A percentile compares a stretch with the other conserved stretches of the same genome.
Evolutionary conservation across 2,888 invertebrate genomes (phyloP).

Genomic region (Tubulanus polymorphus): DNA sequence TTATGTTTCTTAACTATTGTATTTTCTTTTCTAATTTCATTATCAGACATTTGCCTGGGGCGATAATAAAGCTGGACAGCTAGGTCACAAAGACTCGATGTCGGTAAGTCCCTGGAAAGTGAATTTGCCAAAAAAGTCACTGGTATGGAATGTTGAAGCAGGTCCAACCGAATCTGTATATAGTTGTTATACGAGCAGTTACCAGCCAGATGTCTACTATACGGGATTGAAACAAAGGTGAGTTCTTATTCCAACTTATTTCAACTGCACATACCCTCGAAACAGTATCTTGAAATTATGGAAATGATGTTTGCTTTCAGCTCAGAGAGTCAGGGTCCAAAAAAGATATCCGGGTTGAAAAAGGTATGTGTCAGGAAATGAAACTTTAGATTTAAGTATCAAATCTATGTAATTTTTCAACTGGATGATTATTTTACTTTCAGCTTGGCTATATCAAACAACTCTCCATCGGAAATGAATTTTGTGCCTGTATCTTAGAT

Average conservation of each 20-base stretch:
- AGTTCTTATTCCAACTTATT: too few species aligned
- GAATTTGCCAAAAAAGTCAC: slow-evolving; percentile 54
- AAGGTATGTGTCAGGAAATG: slow-evolving; percentile 24
- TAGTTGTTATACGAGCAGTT: slow-evolving; percentile 58
- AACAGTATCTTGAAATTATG: too few species aligned
- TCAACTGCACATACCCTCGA: too few species aligned
- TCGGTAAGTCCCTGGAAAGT: slow-evolving; percentile 31
- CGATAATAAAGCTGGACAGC: slow-evolving; percentile 70
- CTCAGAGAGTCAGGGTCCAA: too few species aligned
- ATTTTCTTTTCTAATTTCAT: slow-evolving; percentile 6
- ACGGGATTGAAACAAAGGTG: slow-evolving; percentile 65
- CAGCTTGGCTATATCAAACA: slow-evolving; percentile 43
- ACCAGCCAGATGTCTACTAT: slow-evolving; percentile 65
- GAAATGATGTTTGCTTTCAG: too few species aligned
- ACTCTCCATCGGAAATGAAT: slow-evolving; percentile 45
- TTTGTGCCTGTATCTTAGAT: slow-evolving; percentile 38
- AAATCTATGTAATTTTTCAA: background rate
- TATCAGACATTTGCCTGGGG: slow-evolving; percentile 73
- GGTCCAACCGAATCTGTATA: slow-evolving; percentile 66
- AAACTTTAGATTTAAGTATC: background rate
- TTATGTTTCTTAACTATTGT: background rate
- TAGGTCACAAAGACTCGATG: slow-evolving; percentile 56
- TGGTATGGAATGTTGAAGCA: slow-evolving; percentile 62
- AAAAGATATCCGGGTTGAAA: too few species aligned
- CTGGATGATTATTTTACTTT: slow-evolving; percentile 54